phyloP scores from a whole-genome alignment of 2,888 invertebrate genomes.

The Polia nebulosa region DNA sequence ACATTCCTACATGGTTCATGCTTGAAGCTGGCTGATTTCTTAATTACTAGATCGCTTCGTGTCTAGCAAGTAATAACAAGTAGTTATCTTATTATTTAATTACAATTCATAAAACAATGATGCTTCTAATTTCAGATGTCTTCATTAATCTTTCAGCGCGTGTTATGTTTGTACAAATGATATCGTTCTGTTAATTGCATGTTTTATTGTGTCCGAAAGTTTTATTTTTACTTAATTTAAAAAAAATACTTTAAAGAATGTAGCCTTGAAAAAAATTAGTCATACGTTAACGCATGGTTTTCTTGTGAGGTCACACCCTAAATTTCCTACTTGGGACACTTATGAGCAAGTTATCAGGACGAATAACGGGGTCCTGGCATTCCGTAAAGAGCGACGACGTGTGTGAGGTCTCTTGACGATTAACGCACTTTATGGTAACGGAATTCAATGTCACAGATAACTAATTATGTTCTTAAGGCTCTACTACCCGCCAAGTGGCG shows the following conservation, averaged over 20 bases:
- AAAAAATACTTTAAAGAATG: slow-evolving; percentile 19
- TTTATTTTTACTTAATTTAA: background rate
- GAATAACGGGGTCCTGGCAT: slow-evolving; percentile 59
- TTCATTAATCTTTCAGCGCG: slow-evolving; percentile 40
- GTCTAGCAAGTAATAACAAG: slow-evolving; percentile 34
- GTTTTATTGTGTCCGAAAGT: background rate
- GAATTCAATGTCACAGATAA: slow-evolving; percentile 2
- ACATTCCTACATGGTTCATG: background rate
- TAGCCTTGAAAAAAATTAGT: slow-evolving; percentile 10
- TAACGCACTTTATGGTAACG: background rate
- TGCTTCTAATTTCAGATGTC: slow-evolving; percentile 29
- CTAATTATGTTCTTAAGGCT: too few relatives aligned
- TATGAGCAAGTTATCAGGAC: slow-evolving; percentile 60
- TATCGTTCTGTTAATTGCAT: slow-evolving; percentile 21
- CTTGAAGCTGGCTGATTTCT: slow-evolving; percentile 5
- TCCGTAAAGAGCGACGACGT: slow-evolving; percentile 47
- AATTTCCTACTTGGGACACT: slow-evolving; percentile 34
- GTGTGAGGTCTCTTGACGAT: slow-evolving; percentile 24
- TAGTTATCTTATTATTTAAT: slow-evolving; percentile 38
- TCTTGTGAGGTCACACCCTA: slow-evolving; percentile 48
- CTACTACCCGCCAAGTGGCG: too few relatives aligned
- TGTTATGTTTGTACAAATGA: slow-evolving; percentile 31
- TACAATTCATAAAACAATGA: slow-evolving; percentile 29
- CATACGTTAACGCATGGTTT: slow-evolving; percentile 20
- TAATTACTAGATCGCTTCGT: slow-evolving; percentile 36